Evolutionary conservation across 2,113 vertebrate species (phyloP), one percentile per base, ranked within the genome.

Genomic region (Pteropus alecto): DNA sequence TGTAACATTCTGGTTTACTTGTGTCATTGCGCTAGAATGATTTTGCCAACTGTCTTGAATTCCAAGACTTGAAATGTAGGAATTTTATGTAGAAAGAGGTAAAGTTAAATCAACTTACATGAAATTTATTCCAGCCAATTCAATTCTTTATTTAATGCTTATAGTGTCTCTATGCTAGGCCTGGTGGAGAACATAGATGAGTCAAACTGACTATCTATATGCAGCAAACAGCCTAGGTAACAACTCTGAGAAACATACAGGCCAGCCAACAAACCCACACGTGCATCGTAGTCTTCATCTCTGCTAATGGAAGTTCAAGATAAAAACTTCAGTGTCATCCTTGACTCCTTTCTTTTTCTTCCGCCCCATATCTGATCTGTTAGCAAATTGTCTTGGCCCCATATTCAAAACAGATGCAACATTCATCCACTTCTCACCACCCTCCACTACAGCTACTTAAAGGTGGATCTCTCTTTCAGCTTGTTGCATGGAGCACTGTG

Each of bases 21-120:
- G 78, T 84, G 67, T 63, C 70, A 77, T 28, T 46, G 12, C 60
- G 61, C 38, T n/a, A 28, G 58, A 91, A 73, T 70, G 54, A 92
- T 94, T 96, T 95, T 78, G 63, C 18, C 3, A 91, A 93, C 19
- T 84, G 19, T 92, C 92, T 95, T 82, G 76, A 96, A 93, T 91
- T 82, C 13, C 13, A 71, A 89, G 56, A 82, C 60, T 93, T 90
- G 21, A 79, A 96, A 78, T 51, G 10, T 90, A 84, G 65, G 26
- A 76, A 71, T 67, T 94, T 43, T 28, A 63, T 43, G 68, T 77
- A 81, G 46, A 93, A 90, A 96, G 51, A 67, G 33, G 35, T 33
- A 51, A 81, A 86, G 22, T 56, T 73, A 92, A 90, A 81, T 76
- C 9, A 86, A 63, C 71, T 14, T 56, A 4, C 33, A 7, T 41